Evolutionary conservation across 1,140 invertebrate species (phyloP).

Genomic region (Lepidurus arcticus): DNA sequence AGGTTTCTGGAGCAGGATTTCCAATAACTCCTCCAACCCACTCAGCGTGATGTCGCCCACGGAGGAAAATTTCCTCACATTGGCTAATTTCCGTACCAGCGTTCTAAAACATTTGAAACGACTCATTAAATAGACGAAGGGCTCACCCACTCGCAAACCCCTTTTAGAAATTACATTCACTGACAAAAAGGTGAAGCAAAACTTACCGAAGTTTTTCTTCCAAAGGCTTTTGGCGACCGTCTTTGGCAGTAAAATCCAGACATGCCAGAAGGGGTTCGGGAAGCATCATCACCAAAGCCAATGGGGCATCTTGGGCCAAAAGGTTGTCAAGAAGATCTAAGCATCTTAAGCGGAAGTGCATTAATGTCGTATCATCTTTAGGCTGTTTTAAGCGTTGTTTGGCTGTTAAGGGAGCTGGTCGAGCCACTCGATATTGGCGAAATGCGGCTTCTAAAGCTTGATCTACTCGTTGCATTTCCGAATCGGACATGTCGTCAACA

Average conservation of each 20-base stretch:
- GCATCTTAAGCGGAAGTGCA: slow-evolving; percentile 61
- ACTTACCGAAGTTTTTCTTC: slow-evolving; percentile 22
- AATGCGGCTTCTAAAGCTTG: slow-evolving; percentile 63
- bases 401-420: slow-evolving; percentile 41
- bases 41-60: slow-evolving; percentile 43
- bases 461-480: slow-evolving; percentile 64
- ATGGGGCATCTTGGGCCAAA: slow-evolving; percentile 57
- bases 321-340: slow-evolving; percentile 65
- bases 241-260: slow-evolving; percentile 60
- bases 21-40: slow-evolving; percentile 53
- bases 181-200: slow-evolving; percentile 16
- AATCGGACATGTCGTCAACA: slow-evolving; percentile 66
- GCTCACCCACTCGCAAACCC: slow-evolving; percentile 40
- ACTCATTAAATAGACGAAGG: slow-evolving; percentile 43
- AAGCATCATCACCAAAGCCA: slow-evolving; percentile 60
- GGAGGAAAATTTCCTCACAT: slow-evolving; percentile 21
- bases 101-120: neutral
- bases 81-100: slow-evolving; percentile 28
- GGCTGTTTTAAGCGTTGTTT: slow-evolving; percentile 57
- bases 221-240: slow-evolving; percentile 60
- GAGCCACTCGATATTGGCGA: slow-evolving; percentile 50
- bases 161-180: slow-evolving; percentile 52
- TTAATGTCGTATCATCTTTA: slow-evolving; percentile 58
- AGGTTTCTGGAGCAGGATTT: slow-evolving; percentile 34
- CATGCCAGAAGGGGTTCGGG: slow-evolving; percentile 57